Evolutionary conservation across 2,797 vertebrate genomes (phyloP).

Genomic region (Lepidocolaptes lacrymiger): DNA sequence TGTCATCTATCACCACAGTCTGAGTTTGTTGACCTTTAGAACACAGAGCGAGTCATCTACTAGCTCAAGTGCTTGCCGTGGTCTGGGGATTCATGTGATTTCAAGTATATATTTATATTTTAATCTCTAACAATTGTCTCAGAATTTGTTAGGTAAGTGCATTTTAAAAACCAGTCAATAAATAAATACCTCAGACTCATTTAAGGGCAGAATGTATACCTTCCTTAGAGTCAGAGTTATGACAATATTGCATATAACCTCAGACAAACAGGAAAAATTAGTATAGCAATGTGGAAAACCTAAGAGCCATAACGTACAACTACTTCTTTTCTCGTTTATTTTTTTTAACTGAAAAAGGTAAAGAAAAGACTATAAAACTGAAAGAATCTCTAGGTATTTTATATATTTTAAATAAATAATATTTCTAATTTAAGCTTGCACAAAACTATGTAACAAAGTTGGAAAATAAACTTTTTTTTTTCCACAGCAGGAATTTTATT

Average conservation of each 20-base stretch:
- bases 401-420: not conserved
- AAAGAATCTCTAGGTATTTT: not conserved
- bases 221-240: not conserved
- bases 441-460: not conserved
- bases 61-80: not conserved
- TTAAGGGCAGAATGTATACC: not conserved
- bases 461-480: not conserved
- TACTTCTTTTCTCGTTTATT: not conserved
- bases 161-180: conserved; percentile 11
- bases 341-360: not conserved
- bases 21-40: not conserved
- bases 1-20: not conserved
- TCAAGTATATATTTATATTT: not conserved
- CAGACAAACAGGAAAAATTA: not conserved
- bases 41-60: not conserved
- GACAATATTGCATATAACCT: not conserved
- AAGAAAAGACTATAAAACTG: not conserved
- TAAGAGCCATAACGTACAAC: not conserved
- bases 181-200: not conserved
- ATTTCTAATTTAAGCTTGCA: not conserved
- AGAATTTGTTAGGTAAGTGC: not conserved
- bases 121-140: not conserved
- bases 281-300: not conserved
- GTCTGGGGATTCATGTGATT: not conserved
- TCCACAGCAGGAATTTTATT: not conserved